Evolutionary conservation across 2,888 invertebrate species (phyloP), one percentile per base, ranked within the genome.

Genomic region (Ectemnius continuus): DNA sequence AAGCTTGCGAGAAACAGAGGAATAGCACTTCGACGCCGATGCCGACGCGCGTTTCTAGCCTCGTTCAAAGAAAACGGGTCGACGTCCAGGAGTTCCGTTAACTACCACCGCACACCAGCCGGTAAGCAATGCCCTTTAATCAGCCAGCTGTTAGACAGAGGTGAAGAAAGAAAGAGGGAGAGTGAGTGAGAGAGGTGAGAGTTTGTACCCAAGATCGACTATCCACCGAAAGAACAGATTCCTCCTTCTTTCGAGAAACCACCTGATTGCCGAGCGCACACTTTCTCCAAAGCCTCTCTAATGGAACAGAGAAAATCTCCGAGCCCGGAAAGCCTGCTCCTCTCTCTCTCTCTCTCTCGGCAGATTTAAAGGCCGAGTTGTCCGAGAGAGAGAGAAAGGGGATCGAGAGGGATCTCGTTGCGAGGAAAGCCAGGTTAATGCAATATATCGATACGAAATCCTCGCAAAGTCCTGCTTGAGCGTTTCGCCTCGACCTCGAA

Each of bases 71-170:
- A 77, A 72, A 79, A 56, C 74, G 74, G 77, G 62, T 74, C 78
- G 74, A 74, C 67, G 61, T 45, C 70, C 56, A 68, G 61, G 59
- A 68, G 64, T 61, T 72, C 60, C 61, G 66, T 62, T 52, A 14
- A 52, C 52, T 52, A 52, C n/a, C 52, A 52, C 4, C 5, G 52
- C 16, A 36, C 36, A 61, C 72, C 62, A 48, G 47, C 76, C 60
- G 66, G 76, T 61, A 76, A 76, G 81, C 77, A 76, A 78, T 71
- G 77, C 68, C 68, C 70, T 76, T 78, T 78, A 78, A 78, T 78
- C 77, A 76, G 70, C 73, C 64, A 57, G 13, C 52, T 26, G 67
- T 4, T 26, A 59, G 23, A 23, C 2, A 67, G 63, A 26, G 23
- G n/a, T n/a, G 61, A 1, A 14, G 52, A 52, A 46, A 18, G 28